Evolutionary conservation across 1,140 invertebrate species (phyloP).

Genomic region (Cardiocondyla obscurior): DNA sequence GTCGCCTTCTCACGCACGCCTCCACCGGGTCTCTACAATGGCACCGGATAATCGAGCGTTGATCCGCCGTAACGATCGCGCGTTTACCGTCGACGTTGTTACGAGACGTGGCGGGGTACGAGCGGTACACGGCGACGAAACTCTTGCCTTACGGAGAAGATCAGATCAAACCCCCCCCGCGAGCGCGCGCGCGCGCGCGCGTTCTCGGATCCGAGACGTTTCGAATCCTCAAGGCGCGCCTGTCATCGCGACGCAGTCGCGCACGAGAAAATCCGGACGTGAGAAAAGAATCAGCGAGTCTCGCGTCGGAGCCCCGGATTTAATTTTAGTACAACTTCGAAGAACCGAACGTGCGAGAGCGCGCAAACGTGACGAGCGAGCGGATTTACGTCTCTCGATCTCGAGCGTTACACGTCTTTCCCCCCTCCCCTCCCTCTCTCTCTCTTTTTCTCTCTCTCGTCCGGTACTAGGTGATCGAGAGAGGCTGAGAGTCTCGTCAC

Average conservation of each 20-base stretch:
- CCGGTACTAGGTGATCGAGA: background rate
- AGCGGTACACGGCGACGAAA: background rate
- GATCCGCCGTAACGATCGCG: constrained; percentile 24
- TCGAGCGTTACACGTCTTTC: background rate
- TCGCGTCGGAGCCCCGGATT: constrained; percentile 45
- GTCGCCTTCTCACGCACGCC: constrained; percentile 30
- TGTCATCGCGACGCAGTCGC: constrained; percentile 33
- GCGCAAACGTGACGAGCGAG: constrained; percentile 6
- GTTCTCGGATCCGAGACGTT: background rate
- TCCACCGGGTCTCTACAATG: constrained; percentile 57
- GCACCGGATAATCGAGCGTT: constrained; percentile 19
- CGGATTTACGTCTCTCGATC: constrained; percentile 17
- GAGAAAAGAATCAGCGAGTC: constrained; percentile 47
- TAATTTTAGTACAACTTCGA: constrained; percentile 54
- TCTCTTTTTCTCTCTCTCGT: background rate
- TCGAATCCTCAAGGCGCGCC: constrained; percentile 3
- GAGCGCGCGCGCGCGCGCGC: background rate
- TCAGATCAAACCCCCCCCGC: background rate
- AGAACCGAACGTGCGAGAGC: constrained; percentile 50
- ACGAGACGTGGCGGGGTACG: background rate
- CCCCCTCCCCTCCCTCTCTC: background rate
- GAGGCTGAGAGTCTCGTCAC: background rate
- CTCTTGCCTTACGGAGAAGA: background rate
- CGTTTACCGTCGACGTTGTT: background rate
- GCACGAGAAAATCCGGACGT: constrained; percentile 44